Conservation (phyloP, 2,888 invertebrate species). For the Pherbina coryleti region DNA sequence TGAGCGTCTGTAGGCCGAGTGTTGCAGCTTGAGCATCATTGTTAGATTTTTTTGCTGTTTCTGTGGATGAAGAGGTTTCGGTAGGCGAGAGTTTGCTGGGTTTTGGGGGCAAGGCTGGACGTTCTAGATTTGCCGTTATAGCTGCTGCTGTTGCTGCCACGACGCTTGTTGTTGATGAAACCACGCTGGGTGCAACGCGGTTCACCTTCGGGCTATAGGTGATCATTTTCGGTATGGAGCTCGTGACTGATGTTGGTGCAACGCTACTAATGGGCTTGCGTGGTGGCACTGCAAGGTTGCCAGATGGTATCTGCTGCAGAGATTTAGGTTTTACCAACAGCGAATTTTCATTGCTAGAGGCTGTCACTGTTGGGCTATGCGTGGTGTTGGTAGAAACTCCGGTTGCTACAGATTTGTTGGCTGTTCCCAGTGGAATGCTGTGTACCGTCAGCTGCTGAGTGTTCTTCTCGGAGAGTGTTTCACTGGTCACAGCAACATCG, state of each 20-base stretch:
- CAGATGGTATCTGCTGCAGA: conserved; percentile 53
- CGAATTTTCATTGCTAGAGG: not conserved
- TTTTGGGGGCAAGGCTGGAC: conserved; percentile 87
- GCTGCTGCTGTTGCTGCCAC: conserved; percentile 43
- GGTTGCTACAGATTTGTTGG: conserved; percentile 67
- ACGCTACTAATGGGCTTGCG: conserved; percentile 91
- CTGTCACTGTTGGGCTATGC: conserved; percentile 45
- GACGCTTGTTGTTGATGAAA: conserved; percentile 46
- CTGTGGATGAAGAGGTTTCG: conserved; percentile 48
- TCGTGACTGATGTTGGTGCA: conserved; percentile 80
- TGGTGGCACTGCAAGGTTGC: conserved; percentile 68
- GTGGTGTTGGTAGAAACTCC: conserved; percentile 60
- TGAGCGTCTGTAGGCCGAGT: conserved; percentile 60
- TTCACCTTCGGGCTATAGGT: conserved; percentile 70
- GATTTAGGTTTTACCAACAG: conserved; percentile 67
- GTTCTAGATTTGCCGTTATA: conserved; percentile 69
- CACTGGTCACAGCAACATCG: conserved; percentile 63
- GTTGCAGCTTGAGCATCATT: conserved; percentile 42
- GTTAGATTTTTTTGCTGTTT: conserved; percentile 20
- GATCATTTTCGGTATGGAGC: conserved; percentile 67
- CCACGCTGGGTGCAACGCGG: conserved; percentile 69
- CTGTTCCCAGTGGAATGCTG: conserved; percentile 71
- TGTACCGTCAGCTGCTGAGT: conserved; percentile 71
- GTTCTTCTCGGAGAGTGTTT: conserved; percentile 60
- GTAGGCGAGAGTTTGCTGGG: conserved; percentile 74